Conservation (phyloP, 1,140 invertebrate species). For the Hermetia illucens region DNA sequence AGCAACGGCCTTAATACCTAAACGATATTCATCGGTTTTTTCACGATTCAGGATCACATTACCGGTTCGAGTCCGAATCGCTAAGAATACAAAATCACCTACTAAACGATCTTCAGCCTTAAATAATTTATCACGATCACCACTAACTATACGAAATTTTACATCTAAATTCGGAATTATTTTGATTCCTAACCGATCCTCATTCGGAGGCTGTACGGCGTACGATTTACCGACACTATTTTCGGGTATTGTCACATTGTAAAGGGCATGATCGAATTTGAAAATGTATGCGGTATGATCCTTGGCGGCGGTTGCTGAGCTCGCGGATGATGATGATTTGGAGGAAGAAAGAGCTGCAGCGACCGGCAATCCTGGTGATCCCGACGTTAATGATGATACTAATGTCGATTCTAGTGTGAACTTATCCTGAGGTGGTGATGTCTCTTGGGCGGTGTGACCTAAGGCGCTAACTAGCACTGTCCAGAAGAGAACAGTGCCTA, state of each 20-base stretch:
- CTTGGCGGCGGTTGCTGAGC: background rate
- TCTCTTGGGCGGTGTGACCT: background rate
- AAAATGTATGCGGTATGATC: constrained; percentile 1
- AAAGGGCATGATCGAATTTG: constrained; percentile 54
- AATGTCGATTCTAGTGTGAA: background rate
- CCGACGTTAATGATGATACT: too few relatives aligned
- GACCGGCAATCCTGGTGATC: too few relatives aligned
- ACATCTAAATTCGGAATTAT: constrained; percentile 41
- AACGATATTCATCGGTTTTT: constrained; percentile 63
- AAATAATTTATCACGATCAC: constrained; percentile 81
- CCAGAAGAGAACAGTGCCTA: background rate
- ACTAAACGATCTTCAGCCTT: constrained; percentile 76
- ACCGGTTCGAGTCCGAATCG: constrained; percentile 71
- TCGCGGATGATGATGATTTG: too few relatives aligned
- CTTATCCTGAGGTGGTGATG: background rate
- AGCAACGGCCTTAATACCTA: constrained; percentile 58
- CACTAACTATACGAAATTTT: constrained; percentile 66
- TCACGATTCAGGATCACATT: constrained; percentile 83
- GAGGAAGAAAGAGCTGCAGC: too few relatives aligned
- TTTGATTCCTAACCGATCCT: constrained; percentile 38
- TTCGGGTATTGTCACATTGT: constrained; percentile 86
- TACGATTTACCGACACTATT: constrained; percentile 81
- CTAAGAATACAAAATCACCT: constrained; percentile 87
- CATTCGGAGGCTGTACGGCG: constrained; percentile 37
- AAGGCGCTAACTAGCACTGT: background rate